These are phyloP conservation scores for Engystomops pustulosus DNA, from an alignment of 2,113 vertebrate species.

Conservation along the genomic window DNA sequence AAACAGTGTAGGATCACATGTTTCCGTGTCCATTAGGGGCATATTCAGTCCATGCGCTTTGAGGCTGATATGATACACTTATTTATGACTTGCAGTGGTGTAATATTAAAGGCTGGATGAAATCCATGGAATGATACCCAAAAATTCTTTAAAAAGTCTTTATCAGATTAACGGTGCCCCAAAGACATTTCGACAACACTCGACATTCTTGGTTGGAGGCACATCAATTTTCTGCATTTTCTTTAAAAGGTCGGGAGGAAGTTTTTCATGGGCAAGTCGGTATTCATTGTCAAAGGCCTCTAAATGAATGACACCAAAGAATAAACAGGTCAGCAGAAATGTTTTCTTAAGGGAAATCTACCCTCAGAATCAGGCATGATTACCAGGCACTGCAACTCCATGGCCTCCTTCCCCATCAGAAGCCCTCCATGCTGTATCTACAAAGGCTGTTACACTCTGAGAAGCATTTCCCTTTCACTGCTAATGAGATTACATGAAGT, in stretches of 20 bases:
- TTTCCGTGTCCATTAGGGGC: background rate
- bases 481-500: no score
- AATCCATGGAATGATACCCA: constrained; percentile 21
- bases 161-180: constrained; percentile 86
- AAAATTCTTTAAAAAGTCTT: background rate
- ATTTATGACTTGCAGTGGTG: constrained; percentile 40
- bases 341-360: background rate
- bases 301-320: constrained; percentile 68
- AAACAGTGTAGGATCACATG: background rate
- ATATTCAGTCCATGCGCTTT: background rate
- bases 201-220: constrained; percentile 80
- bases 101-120: constrained; percentile 37
- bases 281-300: constrained; percentile 97
- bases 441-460: no score
- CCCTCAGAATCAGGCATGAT: no score
- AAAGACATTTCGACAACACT: constrained; percentile 91
- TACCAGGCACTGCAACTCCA: no score
- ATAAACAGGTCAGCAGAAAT: background rate
- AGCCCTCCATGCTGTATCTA: no score
- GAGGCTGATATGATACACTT: background rate
- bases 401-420: no score
- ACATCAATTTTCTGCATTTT: constrained; percentile 83
- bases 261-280: constrained; percentile 78
- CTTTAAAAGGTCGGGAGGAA: constrained; percentile 82
- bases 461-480: no score